Percentiles rank a stretch among this genome's conserved stretches.
phyloP scores from a whole-genome alignment of 2,113 vertebrate genomes.

The Nycticorax nycticorax region DNA sequence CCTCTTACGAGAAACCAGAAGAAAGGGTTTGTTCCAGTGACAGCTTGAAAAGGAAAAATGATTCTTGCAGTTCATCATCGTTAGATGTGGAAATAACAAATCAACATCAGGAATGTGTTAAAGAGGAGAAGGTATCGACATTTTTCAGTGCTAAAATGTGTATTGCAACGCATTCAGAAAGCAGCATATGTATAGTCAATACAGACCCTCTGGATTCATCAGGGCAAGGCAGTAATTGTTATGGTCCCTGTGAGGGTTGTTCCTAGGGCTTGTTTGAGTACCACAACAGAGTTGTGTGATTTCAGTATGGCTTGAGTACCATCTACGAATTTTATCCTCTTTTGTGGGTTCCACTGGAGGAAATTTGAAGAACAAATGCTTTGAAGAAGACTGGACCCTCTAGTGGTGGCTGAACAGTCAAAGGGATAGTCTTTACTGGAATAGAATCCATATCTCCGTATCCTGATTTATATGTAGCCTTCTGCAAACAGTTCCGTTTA shows the following conservation, averaged over 20 bases:
- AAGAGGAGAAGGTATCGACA: conserved; percentile 65
- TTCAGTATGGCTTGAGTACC: rapidly evolving
- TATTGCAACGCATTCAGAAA: neutral
- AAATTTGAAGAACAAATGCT: neutral
- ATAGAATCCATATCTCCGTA: neutral
- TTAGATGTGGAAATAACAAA: neutral
- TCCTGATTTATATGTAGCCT: neutral
- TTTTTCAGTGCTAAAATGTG: neutral
- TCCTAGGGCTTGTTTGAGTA: neutral
- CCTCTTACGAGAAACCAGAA: neutral
- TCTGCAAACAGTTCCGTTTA: neutral
- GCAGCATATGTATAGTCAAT: rapidly evolving
- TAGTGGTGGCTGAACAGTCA: neutral
- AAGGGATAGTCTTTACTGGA: neutral
- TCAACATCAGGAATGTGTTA: conserved; percentile 2
- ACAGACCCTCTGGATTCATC: neutral
- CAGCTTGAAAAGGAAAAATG: conserved; percentile 10
- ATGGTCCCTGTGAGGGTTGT: neutral
- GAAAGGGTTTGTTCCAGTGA: conserved; percentile 25
- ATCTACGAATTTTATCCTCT: neutral
- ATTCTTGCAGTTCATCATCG: neutral
- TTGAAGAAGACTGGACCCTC: neutral
- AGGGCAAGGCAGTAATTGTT: neutral
- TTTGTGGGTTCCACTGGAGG: neutral
- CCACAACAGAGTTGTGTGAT: neutral